Base-by-base conservation (phyloP, 2,797 vertebrate species). In the Sandelia bainsii region DNA sequence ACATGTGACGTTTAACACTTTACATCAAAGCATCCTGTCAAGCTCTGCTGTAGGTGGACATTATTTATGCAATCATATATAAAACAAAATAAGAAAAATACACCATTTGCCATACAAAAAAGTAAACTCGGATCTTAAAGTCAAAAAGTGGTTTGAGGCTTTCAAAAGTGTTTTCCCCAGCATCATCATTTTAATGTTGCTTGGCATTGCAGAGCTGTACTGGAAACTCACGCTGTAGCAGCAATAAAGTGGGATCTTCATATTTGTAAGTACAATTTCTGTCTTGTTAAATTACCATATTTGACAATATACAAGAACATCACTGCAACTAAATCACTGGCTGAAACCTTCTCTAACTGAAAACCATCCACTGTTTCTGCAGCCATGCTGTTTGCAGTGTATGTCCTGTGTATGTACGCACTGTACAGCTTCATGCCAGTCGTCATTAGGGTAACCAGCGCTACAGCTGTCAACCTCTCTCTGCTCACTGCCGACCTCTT, bases 401-500 rank as follows among this genome's bases (percentile, higher is more conserved):
- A 97, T 80, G 93, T 93, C 25, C 70, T 97, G 70, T 99, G 97
- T 51, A 99, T 99, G 98, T 99, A 95, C 66, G 94, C 92, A 6
- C 93, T 99, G 74, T 99, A 99, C 72, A 99, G 95, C 91, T 95
- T 97, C 89, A 99, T 99, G 97, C 97, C 98, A 0, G 66, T 97
- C 1, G 96, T 97, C 77, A 95, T 99, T 45, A 95, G 95, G 92
- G 72, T 96, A 82, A 98, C 95, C 12, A 99, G 96, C 0, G 97
- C 98, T 0, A 98, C 97, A 0, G 96, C 97, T 0, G 97, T 99
- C 84, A 99, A 99, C 92, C 93, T 99, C 69, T 97, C 96, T 0
- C 95, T 99, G 91, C 93, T 99, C 80, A 99, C 98, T 0, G 94
- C 98, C 0, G 97, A 99, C 87, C 96, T 99, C 80, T 99, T 99